Conservation (phyloP, 2,888 invertebrate species). For the Germaria angustata region DNA sequence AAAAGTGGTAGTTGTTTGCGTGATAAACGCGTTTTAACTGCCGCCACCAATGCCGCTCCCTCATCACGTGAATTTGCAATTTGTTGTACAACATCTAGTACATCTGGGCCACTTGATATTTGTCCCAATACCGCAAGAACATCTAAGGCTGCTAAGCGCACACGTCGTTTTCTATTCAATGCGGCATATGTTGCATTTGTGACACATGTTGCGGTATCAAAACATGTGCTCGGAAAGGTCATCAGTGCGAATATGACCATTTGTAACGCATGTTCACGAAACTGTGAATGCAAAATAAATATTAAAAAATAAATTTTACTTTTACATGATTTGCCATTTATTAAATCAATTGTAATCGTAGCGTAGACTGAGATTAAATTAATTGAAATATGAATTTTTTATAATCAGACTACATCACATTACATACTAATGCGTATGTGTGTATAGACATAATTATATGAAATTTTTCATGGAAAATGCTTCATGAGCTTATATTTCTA, state of each 20-base stretch:
- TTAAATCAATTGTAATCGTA: too few species aligned
- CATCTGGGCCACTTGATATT: conserved; percentile 84
- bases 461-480: too few species aligned
- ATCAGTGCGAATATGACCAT: conserved; percentile 88
- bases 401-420: too few species aligned
- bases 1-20: conserved; percentile 87
- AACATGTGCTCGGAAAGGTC: conserved; percentile 89
- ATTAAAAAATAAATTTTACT: background rate
- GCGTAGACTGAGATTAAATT: too few species aligned
- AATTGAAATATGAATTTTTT: too few species aligned
- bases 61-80: conserved; percentile 80
- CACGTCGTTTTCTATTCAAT: conserved; percentile 85
- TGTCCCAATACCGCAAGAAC: conserved; percentile 89
- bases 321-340: conserved; percentile 7
- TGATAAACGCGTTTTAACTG: conserved; percentile 87
- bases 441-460: too few species aligned
- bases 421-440: too few species aligned
- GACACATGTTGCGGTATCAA: conserved; percentile 82
- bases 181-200: conserved; percentile 78
- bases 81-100: conserved; percentile 84
- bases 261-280: conserved; percentile 88
- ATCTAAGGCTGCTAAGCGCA: conserved; percentile 89
- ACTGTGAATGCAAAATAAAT: conserved; percentile 75
- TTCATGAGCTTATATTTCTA: too few species aligned
- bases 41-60: conserved; percentile 83